Evolutionary conservation across 2,888 invertebrate genomes (phyloP), one percentile per base, ranked within the genome.

Genomic region (Melanchra persicariae): DNA sequence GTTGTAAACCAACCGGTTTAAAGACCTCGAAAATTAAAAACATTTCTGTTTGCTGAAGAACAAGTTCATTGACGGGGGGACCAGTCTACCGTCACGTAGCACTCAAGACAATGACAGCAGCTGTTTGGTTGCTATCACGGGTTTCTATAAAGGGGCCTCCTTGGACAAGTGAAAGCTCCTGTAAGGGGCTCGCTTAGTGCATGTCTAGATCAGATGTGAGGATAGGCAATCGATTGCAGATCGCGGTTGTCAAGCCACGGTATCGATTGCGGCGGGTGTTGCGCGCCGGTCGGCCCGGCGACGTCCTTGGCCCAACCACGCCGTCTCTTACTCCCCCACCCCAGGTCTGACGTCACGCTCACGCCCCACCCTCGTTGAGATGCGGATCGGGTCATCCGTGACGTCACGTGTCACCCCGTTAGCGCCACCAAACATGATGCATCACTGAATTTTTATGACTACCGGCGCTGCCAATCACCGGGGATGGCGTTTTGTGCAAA

Each of bases 231-330:
- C 82, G 81, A 85, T 84, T 88, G 89, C 89, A 90, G 87, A 91
- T 90, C 88, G 88, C 85, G 87, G 89, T 89, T 87, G 91, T 88
- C 86, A 88, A 82, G 90, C 83, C 72, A 77, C 77, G 80, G 86
- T 95, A 95, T 95, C 91, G 95, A 95, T 95, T 94, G 88, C 85
- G 88, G 85, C 87, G 90, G 91, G 90, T 95, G 94, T 94, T 92
- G 92, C 94, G 93, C 91, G 92, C 87, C 92, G 89, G 95, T 95
- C 94, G 95, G 94, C 95, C 91, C 89, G 94, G 94, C 91, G 95
- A 95, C 95, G 95, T 92, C 95, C 95, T 95, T 95, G 95, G 95
- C 93, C 93, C 91, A 84, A 90, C 90, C 91, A 91, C 89, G 91
- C 91, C 91, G 92, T 92, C 93, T 91, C 89, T 83, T 86, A 87